Evolutionary conservation across 2,113 vertebrate species (phyloP).

Genomic region (Cinclus mexicanus): DNA sequence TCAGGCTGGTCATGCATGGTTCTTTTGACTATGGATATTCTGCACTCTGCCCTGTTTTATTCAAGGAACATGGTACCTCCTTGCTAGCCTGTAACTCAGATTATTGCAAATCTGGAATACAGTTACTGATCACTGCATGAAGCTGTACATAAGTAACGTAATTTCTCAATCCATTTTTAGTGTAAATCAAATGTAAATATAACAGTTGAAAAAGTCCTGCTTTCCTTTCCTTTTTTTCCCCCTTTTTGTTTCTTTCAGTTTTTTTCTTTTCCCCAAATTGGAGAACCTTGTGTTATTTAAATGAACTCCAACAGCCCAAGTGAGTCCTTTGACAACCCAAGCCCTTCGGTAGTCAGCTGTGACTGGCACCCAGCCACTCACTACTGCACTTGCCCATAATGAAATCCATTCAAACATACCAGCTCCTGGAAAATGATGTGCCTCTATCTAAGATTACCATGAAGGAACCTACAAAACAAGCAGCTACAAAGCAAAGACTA

Average conservation of each 20-base stretch:
- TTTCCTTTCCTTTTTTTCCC: neutral
- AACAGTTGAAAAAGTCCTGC: neutral
- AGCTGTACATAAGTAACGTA: neutral
- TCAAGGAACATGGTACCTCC: neutral
- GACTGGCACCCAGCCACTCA: slow-evolving; percentile 62
- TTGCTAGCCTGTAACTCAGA: neutral
- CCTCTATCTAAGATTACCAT: neutral
- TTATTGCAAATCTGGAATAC: neutral
- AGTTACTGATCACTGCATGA: neutral
- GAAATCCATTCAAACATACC: slow-evolving; percentile 54
- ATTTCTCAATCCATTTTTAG: neutral
- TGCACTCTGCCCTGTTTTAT: neutral
- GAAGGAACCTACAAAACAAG: slow-evolving; percentile 20
- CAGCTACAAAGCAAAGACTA: neutral
- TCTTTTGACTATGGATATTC: neutral
- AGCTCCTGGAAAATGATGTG: slow-evolving; percentile 32
- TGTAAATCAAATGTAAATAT: slow-evolving; percentile 55
- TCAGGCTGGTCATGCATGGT: fast-evolving
- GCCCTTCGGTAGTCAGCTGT: slow-evolving; percentile 34
- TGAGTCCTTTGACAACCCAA: slow-evolving; percentile 61
- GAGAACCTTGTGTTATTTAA: slow-evolving; percentile 62
- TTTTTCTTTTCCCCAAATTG: neutral
- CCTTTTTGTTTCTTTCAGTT: fast-evolving
- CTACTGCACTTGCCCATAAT: slow-evolving; percentile 47
- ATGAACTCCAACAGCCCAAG: slow-evolving; percentile 63